Conservation (phyloP, 2,797 vertebrate genomes). For the Siniperca undulata region DNA sequence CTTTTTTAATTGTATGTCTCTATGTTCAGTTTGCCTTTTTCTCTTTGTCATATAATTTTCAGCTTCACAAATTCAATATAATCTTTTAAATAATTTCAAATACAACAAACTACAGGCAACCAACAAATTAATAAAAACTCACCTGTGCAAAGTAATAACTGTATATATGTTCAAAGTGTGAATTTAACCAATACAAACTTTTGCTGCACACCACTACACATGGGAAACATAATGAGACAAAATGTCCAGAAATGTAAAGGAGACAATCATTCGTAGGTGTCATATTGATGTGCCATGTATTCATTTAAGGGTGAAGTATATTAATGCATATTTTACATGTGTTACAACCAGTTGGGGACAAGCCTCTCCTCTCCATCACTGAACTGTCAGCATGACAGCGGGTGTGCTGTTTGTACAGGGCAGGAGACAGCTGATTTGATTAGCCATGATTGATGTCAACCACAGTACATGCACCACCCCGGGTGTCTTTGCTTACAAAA, state of each 20-base stretch:
- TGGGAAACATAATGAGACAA: too few species aligned
- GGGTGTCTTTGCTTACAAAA: not conserved
- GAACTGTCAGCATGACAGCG: not conserved
- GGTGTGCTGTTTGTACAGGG: not conserved
- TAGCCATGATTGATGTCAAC: constrained; percentile 2
- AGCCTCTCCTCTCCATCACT: not conserved
- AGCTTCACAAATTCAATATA: not conserved
- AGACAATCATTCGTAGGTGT: not conserved
- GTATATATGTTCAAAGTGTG: too few species aligned
- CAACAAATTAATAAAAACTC: not conserved
- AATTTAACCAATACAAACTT: too few species aligned
- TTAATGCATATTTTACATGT: not conserved
- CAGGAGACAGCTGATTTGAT: constrained; percentile 21
- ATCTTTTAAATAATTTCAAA: not conserved
- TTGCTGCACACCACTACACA: too few species aligned
- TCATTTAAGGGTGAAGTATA: not conserved
- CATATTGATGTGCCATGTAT: not conserved
- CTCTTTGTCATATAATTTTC: not conserved
- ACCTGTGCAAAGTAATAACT: not conserved
- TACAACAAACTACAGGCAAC: not conserved
- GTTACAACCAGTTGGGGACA: not conserved
- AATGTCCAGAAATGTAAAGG: too few species aligned
- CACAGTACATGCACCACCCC: not conserved
- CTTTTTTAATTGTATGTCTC: not conserved
- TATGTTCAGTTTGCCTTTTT: not conserved